Evolutionary conservation across 1,140 invertebrate species (phyloP).

Genomic region (Lasaia peninsularis): DNA sequence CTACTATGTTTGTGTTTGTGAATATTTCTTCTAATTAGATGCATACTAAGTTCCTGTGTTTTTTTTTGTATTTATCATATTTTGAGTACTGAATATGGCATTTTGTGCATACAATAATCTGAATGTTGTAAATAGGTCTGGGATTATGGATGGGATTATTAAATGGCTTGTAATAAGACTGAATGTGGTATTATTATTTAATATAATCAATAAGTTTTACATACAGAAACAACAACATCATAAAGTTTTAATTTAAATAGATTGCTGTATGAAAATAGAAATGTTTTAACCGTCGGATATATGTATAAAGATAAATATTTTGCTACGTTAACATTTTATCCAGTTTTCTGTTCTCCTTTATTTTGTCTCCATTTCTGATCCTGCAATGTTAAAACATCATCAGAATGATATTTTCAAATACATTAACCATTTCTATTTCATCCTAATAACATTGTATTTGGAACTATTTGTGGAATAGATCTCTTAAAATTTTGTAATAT

Average conservation of each 20-base stretch:
- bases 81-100: background rate
- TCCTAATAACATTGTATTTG: too few relatives aligned
- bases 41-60: conserved; percentile 1
- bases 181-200: conserved; percentile 28
- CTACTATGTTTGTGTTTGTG: background rate
- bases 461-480: too few relatives aligned
- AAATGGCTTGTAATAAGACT: conserved; percentile 25
- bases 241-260: conserved; percentile 43
- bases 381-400: conserved; percentile 45
- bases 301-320: conserved; percentile 26
- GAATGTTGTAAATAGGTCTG: conserved; percentile 5
- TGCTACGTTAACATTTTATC: conserved; percentile 36
- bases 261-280: conserved; percentile 65
- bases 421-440: too few relatives aligned
- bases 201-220: conserved; percentile 43
- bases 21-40: background rate
- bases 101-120: background rate
- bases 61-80: conserved; percentile 4
- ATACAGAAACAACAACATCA: conserved; percentile 35
- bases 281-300: conserved; percentile 39
- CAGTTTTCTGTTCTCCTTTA: conserved; percentile 57
- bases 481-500: too few relatives aligned
- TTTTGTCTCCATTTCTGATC: conserved; percentile 71
- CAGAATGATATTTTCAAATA: too few relatives aligned
- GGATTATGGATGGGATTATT: conserved; percentile 15